phyloP scores from a whole-genome alignment of 2,113 vertebrate species.

The Pica pica region DNA sequence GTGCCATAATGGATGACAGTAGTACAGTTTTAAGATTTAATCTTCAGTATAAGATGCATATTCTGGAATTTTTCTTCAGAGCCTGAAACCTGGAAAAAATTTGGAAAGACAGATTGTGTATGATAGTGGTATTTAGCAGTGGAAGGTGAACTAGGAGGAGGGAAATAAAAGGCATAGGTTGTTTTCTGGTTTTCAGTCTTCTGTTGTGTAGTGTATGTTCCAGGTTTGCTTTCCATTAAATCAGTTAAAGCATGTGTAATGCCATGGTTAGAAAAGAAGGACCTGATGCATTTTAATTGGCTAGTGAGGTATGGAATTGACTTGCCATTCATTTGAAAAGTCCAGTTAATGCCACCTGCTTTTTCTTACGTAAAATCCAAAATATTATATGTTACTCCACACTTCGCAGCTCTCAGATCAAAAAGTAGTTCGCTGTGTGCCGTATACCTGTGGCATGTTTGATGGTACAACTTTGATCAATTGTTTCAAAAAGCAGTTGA shows the following conservation, averaged over 20 bases:
- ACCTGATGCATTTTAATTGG: neutral
- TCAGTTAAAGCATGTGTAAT: slow-evolving; percentile 30
- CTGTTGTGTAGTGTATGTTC: neutral
- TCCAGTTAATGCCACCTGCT: slow-evolving; percentile 52
- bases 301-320: neutral
- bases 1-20: neutral
- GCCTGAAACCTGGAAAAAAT: neutral
- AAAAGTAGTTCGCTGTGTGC: slow-evolving; percentile 51
- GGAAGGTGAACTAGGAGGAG: neutral
- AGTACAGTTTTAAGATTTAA: neutral
- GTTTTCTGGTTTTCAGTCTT: slow-evolving; percentile 16
- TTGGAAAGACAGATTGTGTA: neutral
- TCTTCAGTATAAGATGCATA: neutral
- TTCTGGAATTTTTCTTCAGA: neutral
- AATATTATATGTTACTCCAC: slow-evolving; percentile 15
- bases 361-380: slow-evolving; percentile 34
- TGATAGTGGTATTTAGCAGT: neutral
- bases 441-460: slow-evolving; percentile 54
- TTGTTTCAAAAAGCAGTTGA: slow-evolving; percentile 64
- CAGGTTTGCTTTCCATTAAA: neutral
- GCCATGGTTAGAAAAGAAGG: slow-evolving; percentile 44
- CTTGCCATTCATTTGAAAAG: neutral
- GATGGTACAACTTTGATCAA: slow-evolving; percentile 62
- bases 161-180: neutral
- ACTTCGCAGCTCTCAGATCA: slow-evolving; percentile 51